Evolutionary conservation across 2,113 vertebrate genomes (phyloP).

Genomic region (Gavia stellata): DNA sequence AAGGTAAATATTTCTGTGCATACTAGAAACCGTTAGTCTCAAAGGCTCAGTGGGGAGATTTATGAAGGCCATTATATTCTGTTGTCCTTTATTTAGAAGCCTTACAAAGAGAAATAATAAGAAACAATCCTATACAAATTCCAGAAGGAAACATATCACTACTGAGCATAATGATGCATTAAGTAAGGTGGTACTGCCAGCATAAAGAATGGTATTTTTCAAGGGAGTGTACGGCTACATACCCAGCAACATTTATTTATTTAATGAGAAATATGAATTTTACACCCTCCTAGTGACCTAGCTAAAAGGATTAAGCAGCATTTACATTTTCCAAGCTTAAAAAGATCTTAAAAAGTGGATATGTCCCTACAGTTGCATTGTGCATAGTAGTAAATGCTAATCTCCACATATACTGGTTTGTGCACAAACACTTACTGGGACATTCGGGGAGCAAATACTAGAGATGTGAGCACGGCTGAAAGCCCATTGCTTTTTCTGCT

Average conservation of each 20-base stretch:
- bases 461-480: not conserved
- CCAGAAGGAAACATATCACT: not conserved
- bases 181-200: not conserved
- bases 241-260: not conserved
- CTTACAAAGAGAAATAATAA: not conserved
- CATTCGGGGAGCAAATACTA: not conserved
- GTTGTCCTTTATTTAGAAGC: not conserved
- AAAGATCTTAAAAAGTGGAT: not conserved
- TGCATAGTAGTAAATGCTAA: not conserved
- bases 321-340: not conserved
- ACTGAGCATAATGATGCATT: not conserved
- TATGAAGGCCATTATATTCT: not conserved
- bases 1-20: not conserved
- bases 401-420: not conserved
- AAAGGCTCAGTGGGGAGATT: not conserved
- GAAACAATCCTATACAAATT: not conserved
- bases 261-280: not conserved
- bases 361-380: not conserved
- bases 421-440: not conserved
- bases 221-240: not conserved
- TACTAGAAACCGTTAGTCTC: not conserved
- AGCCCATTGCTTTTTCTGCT: not conserved
- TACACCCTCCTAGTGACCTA: not conserved
- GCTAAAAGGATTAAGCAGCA: not conserved
- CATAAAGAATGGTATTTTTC: not conserved